Percentiles rank a stretch among this genome's conserved stretches.
Evolutionary conservation across 2,113 vertebrate species (phyloP).

Genomic region (Sinocyclocheilus grahami): DNA sequence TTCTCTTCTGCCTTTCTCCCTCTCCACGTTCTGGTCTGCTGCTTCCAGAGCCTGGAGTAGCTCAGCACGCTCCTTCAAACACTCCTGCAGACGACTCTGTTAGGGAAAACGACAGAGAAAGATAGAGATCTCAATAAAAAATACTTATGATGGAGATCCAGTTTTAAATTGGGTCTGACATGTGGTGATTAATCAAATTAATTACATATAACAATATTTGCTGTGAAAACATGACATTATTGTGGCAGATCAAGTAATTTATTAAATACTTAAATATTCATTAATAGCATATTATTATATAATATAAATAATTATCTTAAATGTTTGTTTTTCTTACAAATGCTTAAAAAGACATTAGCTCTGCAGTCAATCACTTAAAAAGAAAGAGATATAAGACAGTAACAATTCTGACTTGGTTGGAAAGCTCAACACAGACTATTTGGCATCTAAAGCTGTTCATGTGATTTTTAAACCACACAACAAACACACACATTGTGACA

Average conservation of each 20-base stretch:
- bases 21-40: slow-evolving; percentile 71
- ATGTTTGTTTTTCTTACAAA: neutral
- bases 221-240: neutral
- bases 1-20: slow-evolving; percentile 69
- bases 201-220: neutral
- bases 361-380: neutral
- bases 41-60: slow-evolving; percentile 77
- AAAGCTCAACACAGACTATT: slow-evolving; percentile 18
- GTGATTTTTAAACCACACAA: slow-evolving; percentile 14
- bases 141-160: neutral
- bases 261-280: neutral
- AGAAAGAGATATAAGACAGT: neutral
- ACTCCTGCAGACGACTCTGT: slow-evolving; percentile 84
- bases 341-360: neutral
- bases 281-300: neutral
- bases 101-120: neutral
- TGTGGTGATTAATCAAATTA: neutral
- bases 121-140: neutral
- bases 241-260: neutral
- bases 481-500: slow-evolving; percentile 5
- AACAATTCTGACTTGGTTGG: neutral
- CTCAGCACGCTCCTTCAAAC: slow-evolving; percentile 80
- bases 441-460: slow-evolving; percentile 7
- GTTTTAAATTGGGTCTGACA: neutral
- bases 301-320: neutral